Base-by-base conservation (phyloP, 2,888 invertebrate genomes). In the Himalopsyche anomala region DNA sequence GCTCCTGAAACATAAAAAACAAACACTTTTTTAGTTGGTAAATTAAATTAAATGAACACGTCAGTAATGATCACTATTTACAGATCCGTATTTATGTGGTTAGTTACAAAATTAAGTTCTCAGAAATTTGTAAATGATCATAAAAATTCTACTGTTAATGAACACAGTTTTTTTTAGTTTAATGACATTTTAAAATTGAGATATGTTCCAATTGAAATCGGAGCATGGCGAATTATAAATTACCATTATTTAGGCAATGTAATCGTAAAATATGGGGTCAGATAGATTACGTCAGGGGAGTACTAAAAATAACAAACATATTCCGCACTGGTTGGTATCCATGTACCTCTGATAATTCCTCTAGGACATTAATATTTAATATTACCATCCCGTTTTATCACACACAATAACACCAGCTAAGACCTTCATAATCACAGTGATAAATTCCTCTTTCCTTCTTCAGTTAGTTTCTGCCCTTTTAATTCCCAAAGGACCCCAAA, bases 381-480 rank as follows among this genome's bases (percentile, higher is more conserved):
- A 87, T 83, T 54, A 84, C 82, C 86, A 88, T 87, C 85, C 87
- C 86, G 87, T 88, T 88, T 88, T 88, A 88, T 88, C 88, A 83
- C 87, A 85, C 87, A 88, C 87, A 87, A 87, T 87, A 88, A 87
- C 87, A 88, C 86, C 83, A 74, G 87, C 87, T 86, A 87, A 87
- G 88, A 88, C 88, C 88, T 88, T 87, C 87, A 85, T 88, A 88
- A 88, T 88, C 88, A 87, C 85, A 85, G 87, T 88, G 88, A 88
- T 88, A 88, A 88, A 88, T 88, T 88, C 87, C 88, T 84, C 87
- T 88, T 88, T 88, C 88, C 84, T 87, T 87, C 88, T 88, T 88
- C 87, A 88, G 86, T 87, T 88, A 87, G 88, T 87, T 88, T 87
- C 88, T 88, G 88, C 88, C 88, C 88, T 88, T 88, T 88, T 88